Evolutionary conservation across 2,888 invertebrate species (phyloP).

Genomic region (Athrips mouffetella): DNA sequence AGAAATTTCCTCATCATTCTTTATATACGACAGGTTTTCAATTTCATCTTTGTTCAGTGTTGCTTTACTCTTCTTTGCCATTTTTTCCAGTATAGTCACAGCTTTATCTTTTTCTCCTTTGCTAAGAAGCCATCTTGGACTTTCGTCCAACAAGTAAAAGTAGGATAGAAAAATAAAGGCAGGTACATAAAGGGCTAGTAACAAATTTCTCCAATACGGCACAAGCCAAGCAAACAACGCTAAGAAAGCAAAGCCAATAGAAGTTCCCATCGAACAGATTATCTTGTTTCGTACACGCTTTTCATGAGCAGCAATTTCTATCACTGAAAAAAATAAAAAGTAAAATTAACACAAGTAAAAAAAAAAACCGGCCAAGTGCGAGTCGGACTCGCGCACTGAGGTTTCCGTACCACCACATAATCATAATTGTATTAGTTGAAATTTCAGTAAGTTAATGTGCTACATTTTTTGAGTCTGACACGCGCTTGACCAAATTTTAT

Average conservation of each 20-base stretch:
- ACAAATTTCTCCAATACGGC: conserved; percentile 81
- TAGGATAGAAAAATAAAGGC: conserved; percentile 75
- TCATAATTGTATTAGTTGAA: too few relatives aligned
- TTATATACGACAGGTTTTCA: conserved; percentile 22
- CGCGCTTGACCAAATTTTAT: too few relatives aligned
- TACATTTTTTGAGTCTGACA: too few relatives aligned
- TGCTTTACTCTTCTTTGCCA: conserved; percentile 65
- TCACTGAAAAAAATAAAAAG: conserved; percentile 40
- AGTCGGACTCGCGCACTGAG: too few relatives aligned
- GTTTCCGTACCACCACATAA: too few relatives aligned
- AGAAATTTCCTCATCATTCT: neutral
- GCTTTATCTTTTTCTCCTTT: conserved; percentile 81
- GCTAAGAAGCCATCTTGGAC: conserved; percentile 83
- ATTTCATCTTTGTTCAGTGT: conserved; percentile 31
- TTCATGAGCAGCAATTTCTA: conserved; percentile 42
- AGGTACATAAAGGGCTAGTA: conserved; percentile 81
- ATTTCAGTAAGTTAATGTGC: too few relatives aligned
- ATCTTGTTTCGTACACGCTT: conserved; percentile 31
- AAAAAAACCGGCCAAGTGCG: too few relatives aligned
- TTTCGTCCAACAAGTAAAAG: conserved; percentile 83
- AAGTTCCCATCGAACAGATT: conserved; percentile 72
- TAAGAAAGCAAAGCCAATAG: conserved; percentile 78
- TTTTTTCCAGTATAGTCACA: conserved; percentile 70
- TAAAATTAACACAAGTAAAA: too few relatives aligned
- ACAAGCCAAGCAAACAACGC: conserved; percentile 80